Evolutionary conservation across 1,140 invertebrate species (phyloP).

Genomic region (Drosophila takahashii): DNA sequence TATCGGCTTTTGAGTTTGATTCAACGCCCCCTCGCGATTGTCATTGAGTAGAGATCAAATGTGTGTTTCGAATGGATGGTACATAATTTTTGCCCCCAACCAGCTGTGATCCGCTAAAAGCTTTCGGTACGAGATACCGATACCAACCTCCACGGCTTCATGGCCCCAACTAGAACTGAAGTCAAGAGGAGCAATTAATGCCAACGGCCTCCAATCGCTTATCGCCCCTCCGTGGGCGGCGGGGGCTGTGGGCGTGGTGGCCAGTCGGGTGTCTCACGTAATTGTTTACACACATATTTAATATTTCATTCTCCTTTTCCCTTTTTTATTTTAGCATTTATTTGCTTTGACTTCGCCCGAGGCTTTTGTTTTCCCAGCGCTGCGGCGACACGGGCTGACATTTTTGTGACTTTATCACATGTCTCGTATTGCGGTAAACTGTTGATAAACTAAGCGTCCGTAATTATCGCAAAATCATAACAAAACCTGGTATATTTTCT

Average conservation of each 20-base stretch:
- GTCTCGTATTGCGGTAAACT: constrained; percentile 78
- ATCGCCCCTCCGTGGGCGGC: constrained; percentile 35
- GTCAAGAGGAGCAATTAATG: constrained; percentile 45
- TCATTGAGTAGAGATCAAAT: constrained; percentile 20
- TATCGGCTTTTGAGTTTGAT: constrained; percentile 30
- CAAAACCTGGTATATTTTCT: constrained; percentile 22
- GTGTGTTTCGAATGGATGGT: constrained; percentile 1
- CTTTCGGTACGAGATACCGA: constrained; percentile 21
- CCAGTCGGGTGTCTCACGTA: constrained; percentile 68
- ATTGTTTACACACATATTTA: constrained; percentile 78
- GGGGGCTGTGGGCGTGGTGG: constrained; percentile 16
- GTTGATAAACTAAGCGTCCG: constrained; percentile 35
- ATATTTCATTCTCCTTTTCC: constrained; percentile 39
- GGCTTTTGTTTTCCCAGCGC: constrained; percentile 74
- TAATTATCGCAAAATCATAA: constrained; percentile 41
- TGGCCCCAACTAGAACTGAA: constrained; percentile 43
- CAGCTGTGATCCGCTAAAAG: constrained; percentile 22
- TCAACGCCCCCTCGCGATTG: constrained; percentile 36
- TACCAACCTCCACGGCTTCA: constrained; percentile 18
- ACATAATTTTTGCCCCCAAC: background rate
- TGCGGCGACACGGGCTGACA: constrained; percentile 70
- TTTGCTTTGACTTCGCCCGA: constrained; percentile 66
- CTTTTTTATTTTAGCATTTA: constrained; percentile 56
- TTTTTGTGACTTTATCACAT: constrained; percentile 83
- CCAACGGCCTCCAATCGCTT: constrained; percentile 48